Base-by-base conservation (phyloP, 2,888 invertebrate genomes). In the Phaedon cochleariae region DNA sequence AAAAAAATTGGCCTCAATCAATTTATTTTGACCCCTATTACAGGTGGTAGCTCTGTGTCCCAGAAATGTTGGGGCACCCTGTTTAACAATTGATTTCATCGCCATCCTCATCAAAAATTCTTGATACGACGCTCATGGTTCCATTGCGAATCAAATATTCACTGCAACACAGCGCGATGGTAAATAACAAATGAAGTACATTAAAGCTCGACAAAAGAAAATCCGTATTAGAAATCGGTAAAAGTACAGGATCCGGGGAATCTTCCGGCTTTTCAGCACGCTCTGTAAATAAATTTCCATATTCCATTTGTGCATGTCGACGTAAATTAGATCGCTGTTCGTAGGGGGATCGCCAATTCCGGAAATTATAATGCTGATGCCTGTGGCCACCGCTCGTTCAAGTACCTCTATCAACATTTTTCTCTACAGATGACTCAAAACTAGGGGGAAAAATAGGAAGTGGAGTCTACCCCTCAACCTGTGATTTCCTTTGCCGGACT, bases 241-340 rank as follows among this genome's bases (percentile, higher is more conserved):
- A 26, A 60, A 26, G 41, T 53, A 49, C 22, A 37, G 62, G 54
- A 49, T 62, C 55, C 41, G 41, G 15, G 3, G 41, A 41, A 15
- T 41, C 41, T 41, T 41, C 41, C 41, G 41, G 15, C n/a, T 41
- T 41, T 41, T 41, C 65, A 58, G 26, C 64, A 62, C 65, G 52
- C 59, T 67, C 64, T 62, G 65, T 65, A 62, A 61, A 72, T 67
- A 71, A 74, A 74, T 74, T 74, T 73, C 72, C 74, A 74, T 74
- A 73, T 74, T 73, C 71, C 72, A 73, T 74, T 71, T 71, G 71
- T 71, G 71, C 71, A 72, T 73, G 73, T 68, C 65, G 58, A 62
- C 61, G 66, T 66, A 70, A 73, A 74, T 74, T 74, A 74, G 71
- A 72, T 72, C 64, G 67, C 52, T 57, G 61, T 53, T 57, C 67